Conservation (phyloP, 2,888 invertebrate genomes). For the Heliconius ismenius region DNA sequence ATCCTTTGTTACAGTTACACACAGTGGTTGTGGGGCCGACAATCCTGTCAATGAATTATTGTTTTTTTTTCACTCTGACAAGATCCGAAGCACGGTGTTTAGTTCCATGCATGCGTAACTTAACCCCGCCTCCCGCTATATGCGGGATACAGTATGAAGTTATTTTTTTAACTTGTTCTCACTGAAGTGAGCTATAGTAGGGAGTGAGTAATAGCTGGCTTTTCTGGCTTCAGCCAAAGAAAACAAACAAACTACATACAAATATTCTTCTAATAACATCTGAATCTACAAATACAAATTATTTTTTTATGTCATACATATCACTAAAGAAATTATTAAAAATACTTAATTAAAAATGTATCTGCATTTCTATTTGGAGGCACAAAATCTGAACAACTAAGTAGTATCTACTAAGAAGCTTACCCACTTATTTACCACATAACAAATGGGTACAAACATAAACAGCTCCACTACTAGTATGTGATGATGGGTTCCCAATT, state of each 20-base stretch:
- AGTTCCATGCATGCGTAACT: neutral
- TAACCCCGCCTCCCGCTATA: neutral
- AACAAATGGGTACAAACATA: neutral
- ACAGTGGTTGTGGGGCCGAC: too few species aligned
- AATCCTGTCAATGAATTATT: too few species aligned
- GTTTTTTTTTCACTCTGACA: neutral
- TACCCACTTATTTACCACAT: neutral
- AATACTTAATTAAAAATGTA: neutral
- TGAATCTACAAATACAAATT: neutral
- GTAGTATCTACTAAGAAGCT: neutral
- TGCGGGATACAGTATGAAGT: neutral
- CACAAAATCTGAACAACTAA: neutral
- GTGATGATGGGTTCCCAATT: conserved; percentile 35
- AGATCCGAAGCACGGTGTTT: neutral
- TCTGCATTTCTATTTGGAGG: neutral
- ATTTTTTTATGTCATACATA: neutral
- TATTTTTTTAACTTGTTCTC: neutral
- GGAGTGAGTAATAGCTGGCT: too few species aligned
- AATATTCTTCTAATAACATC: neutral
- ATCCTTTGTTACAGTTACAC: too few species aligned
- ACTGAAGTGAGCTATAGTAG: too few species aligned
- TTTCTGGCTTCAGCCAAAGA: too few species aligned
- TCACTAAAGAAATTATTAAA: neutral
- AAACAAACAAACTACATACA: too few species aligned
- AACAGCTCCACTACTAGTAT: neutral